Evolutionary conservation across 1,140 invertebrate genomes (phyloP), one percentile per base, ranked within the genome.

Genomic region (Bicyclus anynana): DNA sequence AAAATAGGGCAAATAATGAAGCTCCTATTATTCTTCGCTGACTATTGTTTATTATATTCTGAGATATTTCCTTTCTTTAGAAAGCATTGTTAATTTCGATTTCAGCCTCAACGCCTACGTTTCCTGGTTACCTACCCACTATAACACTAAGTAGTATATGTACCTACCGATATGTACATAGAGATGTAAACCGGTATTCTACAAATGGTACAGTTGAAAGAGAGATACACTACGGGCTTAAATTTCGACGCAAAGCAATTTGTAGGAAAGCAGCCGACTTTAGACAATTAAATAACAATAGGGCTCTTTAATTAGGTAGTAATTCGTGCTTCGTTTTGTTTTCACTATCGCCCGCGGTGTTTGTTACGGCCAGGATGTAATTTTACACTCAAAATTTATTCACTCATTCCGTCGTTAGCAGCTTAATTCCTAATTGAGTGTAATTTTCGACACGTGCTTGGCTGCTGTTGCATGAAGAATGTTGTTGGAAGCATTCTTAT

Each of bases 241-340:
- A n/a, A 12, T 33, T 33, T 33, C 29, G 12, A 33, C 7, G 29
- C 29, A 33, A 33, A 33, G 29, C 29, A 4, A 33, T 33, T 33
- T 33, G 29, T n/a, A 12, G 29, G 12, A n/a, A 33, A 33, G 10
- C 29, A 33, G 1, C 10, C 29, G 1, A 27, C 26, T 27, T 27
- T 5, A 27, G 26, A 27, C 26, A 27, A 27, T 27, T 27, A 40
- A 65, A 71, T 74, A 69, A 67, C 62, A 62, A 69, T 62, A 65
- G 62, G 65, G 66, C 62, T 67, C 59, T 69, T 69, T 72, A 76
- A 76, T 74, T 72, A 65, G 61, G 54, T 64, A 59, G 61, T 72
- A 73, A 76, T 72, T 73, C 54, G 53, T 55, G 29, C 29, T 33
- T 33, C 51, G 29, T 70, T 74, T 61, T 56, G 61, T 70, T 69